Evolutionary conservation across 2,888 invertebrate species (phyloP), one percentile per base, ranked within the genome.

Genomic region (Ochlodes sylvanus): DNA sequence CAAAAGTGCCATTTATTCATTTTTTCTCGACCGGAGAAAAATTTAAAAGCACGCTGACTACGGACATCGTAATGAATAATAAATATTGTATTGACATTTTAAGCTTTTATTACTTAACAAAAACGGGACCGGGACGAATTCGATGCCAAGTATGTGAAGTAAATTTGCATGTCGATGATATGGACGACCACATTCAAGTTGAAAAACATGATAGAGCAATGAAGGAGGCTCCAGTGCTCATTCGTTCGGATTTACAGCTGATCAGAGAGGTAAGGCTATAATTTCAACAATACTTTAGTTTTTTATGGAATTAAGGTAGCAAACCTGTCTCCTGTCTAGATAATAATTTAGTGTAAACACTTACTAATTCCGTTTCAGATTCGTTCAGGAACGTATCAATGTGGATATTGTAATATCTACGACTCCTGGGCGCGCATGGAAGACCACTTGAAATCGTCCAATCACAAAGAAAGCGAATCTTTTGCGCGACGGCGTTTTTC

Each of bases 221-320:
- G 61, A 55, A 63, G 0, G 64, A 70, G 0, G 65, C 69, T 4
- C 54, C 63, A 9, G 72, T 86, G 0, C 65, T 86, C 1, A 69
- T 67, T 3, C 76, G 79, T 0, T 34, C 78, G 10, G 75, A 79
- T 0, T 68, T 76, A 0, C 87, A 87, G 69, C 85, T 85, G 65
- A 72, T 87, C 12, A 75, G 86, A 77, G 82, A 85, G 83, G 87
- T 87, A 74, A 75, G n/a, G 9, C 34, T 7, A 9, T 9, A 7
- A 14, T 32, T 15, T 34, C 14, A 34, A 27, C 4, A 21, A 55
- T 55, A n/a, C n/a, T n/a, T n/a, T n/a, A n/a, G n/a, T n/a, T n/a
- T n/a, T n/a, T n/a, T n/a, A n/a, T n/a, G n/a, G n/a, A n/a, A n/a
- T n/a, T n/a, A n/a, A n/a, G n/a, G n/a, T n/a, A n/a, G n/a, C n/a